phyloP scores from a whole-genome alignment of 2,113 vertebrate species.

The Limanda limanda region DNA sequence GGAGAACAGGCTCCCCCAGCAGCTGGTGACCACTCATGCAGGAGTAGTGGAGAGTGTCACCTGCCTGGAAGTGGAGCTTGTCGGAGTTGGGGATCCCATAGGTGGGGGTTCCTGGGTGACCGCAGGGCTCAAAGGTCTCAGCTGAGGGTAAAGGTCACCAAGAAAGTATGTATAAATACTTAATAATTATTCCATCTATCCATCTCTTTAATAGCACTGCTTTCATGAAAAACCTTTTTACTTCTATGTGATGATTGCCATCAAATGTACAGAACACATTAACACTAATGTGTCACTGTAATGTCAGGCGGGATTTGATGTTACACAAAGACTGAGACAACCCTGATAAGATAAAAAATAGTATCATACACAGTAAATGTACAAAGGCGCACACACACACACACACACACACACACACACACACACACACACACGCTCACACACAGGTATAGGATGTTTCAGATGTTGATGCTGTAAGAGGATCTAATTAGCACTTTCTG shows the following conservation, averaged over 20 bases:
- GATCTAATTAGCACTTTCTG: background rate
- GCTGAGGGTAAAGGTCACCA: conserved; percentile 74
- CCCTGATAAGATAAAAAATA: too few species aligned
- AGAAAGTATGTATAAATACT: background rate
- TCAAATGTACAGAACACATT: too few species aligned
- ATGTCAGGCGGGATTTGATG: too few species aligned
- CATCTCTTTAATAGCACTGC: background rate
- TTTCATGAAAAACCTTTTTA: too few species aligned
- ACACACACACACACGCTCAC: too few species aligned
- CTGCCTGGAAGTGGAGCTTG: conserved; percentile 86
- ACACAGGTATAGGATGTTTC: background rate
- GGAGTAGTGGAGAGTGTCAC: conserved; percentile 88
- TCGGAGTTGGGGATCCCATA: conserved; percentile 87
- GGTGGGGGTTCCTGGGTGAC: conserved; percentile 87
- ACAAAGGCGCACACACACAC: too few species aligned
- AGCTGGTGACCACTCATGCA: conserved; percentile 87
- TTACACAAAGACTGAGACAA: too few species aligned
- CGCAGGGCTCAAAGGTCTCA: conserved; percentile 89
- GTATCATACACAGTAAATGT: too few species aligned
- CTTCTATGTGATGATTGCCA: too few species aligned
- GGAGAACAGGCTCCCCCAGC: conserved; percentile 88
- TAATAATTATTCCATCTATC: background rate
- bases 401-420: too few species aligned
- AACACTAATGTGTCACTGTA: too few species aligned
- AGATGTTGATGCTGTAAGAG: background rate